A percentile compares a stretch with the other conserved stretches of the same genome.
Conservation (phyloP, 2,113 vertebrate genomes). For the Gallinago paraguaiae region DNA sequence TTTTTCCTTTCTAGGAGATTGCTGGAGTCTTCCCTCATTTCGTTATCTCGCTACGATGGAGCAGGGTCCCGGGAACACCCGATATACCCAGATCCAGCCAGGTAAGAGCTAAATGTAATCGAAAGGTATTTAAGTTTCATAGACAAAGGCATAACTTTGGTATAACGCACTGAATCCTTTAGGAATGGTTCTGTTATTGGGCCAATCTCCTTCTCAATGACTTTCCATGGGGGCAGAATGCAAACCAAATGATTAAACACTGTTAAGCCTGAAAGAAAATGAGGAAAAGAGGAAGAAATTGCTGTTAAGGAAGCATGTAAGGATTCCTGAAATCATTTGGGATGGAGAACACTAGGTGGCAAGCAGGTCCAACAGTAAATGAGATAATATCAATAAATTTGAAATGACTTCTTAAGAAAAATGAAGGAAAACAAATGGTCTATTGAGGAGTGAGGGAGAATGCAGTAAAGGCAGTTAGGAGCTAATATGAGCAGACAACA, state of each 20-base stretch:
- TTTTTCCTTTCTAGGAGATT: constrained; percentile 85
- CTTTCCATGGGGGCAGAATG: not conserved
- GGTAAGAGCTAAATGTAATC: constrained; percentile 78
- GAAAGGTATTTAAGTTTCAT: not conserved
- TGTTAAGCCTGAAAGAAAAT: not conserved
- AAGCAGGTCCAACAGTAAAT: constrained; percentile 34
- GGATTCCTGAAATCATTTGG: not conserved
- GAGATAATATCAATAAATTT: not conserved
- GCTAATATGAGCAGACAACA: not conserved
- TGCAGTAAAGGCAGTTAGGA: not conserved
- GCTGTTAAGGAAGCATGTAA: not conserved
- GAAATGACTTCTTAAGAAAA: not conserved
- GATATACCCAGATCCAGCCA: constrained; percentile 97
- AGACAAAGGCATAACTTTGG: not conserved
- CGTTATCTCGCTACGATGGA: constrained; percentile 95
- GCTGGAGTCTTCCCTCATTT: constrained; percentile 95
- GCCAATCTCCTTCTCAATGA: not conserved
- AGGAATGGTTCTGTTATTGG: not conserved
- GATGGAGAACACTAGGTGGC: not conserved
- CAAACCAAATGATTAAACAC: not conserved
- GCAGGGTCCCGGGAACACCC: constrained; percentile 96
- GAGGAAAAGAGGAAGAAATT: not conserved
- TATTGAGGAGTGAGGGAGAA: not conserved
- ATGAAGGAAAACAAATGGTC: not conserved
- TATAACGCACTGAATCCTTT: not conserved